Evolutionary conservation across 2,888 invertebrate genomes (phyloP), one percentile per base, ranked within the genome.

Genomic region (Liposcelis brunnea): DNA sequence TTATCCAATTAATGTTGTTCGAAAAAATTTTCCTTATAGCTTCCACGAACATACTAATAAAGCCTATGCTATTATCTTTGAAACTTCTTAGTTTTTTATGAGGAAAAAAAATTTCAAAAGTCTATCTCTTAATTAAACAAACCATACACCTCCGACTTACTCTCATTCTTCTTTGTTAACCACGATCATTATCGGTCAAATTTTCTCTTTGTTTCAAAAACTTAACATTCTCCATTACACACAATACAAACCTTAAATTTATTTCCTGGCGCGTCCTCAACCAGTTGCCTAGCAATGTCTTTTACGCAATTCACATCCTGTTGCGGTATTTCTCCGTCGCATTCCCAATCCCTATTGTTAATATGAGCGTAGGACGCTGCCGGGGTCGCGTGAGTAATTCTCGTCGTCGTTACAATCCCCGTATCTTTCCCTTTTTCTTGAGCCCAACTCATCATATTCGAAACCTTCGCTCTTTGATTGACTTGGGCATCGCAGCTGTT

Each of bases 301-400:
- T 70, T 69, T 46, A 53, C 56, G 58, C 65, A 72, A 47, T 51
- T 55, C 31, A 58, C 53, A 55, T 61, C 55, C 33, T 53, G 45
- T 2, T 34, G 46, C 1, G 62, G 62, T 44, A 62, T 56, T 31
- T 49, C 49, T 4, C 60, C 58, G 51, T 75, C 75, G 52, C 73
- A 72, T 51, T 74, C 75, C 74, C 74, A 75, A 49, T 74, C 67
- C 1, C 75, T 52, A 42, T 70, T 59, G 49, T 70, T 68, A 10
- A 61, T 57, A 46, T 69, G 68, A 1, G 75, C 72, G 55, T 70
- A 76, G 1, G 71, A 61, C 2, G 71, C 68, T 0, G 72, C 72
- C 0, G 76, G 76, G 4, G 76, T 75, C 1, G 76, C 77, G 52
- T 77, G 76, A 2, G 76, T 76, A 16, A 77, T 65, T 19, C 77